Percentiles rank a stretch among this genome's conserved stretches.
phyloP scores from a whole-genome alignment of 2,113 vertebrate species.

The Bolborhynchus lineola region DNA sequence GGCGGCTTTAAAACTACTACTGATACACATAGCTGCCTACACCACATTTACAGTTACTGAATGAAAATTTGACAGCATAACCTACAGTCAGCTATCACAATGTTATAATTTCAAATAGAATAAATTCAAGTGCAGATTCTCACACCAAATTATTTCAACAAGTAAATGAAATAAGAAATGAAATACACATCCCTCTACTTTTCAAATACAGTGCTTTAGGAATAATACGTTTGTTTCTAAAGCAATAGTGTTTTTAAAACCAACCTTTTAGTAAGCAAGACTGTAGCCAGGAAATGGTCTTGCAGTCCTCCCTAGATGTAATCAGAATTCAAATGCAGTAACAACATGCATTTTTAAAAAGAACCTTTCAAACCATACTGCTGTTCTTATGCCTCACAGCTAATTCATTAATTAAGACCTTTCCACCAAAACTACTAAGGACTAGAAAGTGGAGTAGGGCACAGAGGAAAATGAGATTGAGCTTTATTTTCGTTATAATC shows the following conservation, averaged over 20 bases:
- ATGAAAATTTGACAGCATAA: not conserved
- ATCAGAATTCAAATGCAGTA: not conserved
- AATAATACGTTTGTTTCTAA: not conserved
- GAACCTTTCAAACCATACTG: not conserved
- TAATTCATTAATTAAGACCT: constrained; percentile 23
- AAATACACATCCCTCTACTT: not conserved
- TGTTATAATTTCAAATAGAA: not conserved
- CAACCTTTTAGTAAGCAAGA: not conserved
- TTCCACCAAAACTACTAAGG: not conserved
- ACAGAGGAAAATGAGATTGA: not conserved
- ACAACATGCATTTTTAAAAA: not conserved
- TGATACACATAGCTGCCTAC: not conserved
- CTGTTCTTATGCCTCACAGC: not conserved
- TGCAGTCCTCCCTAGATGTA: not conserved
- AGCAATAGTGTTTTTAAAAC: not conserved
- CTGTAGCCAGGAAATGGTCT: not conserved
- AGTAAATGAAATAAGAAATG: not conserved
- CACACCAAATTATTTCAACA: not conserved
- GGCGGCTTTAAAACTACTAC: not conserved
- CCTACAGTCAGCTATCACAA: not conserved
- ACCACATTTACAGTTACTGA: not conserved
- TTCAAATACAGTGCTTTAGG: not conserved
- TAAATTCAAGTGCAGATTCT: not conserved
- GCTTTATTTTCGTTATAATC: not conserved
- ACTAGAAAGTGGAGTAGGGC: not conserved